Percentiles rank a stretch among this genome's conserved stretches.
Conservation (phyloP, 2,797 vertebrate genomes). For the Potorous gilbertii region DNA sequence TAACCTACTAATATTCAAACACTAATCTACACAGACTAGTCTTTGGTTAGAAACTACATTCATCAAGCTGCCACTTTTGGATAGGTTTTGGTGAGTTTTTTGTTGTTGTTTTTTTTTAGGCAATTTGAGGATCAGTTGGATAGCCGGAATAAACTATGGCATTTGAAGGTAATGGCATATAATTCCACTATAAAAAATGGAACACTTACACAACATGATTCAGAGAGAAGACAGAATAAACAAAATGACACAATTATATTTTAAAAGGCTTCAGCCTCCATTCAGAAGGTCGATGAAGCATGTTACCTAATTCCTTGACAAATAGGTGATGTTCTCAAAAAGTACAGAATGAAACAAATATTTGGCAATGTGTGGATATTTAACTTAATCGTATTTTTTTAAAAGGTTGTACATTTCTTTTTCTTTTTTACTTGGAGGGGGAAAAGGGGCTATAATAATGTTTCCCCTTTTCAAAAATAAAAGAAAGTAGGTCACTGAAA, state of each 20-base stretch:
- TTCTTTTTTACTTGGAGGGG: neutral
- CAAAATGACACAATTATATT: neutral
- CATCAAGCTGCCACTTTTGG: neutral
- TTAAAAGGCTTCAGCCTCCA: neutral
- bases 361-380: neutral
- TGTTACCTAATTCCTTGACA: neutral
- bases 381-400: neutral
- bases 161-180: neutral
- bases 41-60: neutral
- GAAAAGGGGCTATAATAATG: neutral
- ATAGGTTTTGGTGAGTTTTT: neutral
- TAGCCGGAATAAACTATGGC: neutral
- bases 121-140: neutral
- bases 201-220: neutral
- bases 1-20: neutral
- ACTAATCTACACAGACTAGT: neutral
- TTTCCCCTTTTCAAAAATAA: neutral
- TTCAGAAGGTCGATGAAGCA: neutral
- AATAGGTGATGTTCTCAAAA: neutral
- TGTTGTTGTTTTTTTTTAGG: neutral
- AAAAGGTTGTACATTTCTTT: neutral
- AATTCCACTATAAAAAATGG: neutral
- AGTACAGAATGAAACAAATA: neutral
- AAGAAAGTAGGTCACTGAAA: neutral
- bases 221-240: neutral